phyloP scores from a whole-genome alignment of 2,888 invertebrate genomes.

The Strigamia maritima region DNA sequence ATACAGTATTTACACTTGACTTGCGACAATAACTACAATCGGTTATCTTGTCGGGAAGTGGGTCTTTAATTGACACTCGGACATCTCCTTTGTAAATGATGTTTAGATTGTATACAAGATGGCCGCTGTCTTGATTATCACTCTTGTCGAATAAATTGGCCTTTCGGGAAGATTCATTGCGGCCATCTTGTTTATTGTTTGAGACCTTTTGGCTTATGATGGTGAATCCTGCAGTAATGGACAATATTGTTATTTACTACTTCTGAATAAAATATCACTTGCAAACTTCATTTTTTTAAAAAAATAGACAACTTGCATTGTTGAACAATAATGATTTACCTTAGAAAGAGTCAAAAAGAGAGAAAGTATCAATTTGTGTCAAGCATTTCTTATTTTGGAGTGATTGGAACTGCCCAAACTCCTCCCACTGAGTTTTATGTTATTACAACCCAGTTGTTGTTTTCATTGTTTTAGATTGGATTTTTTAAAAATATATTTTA shows the following conservation, averaged over 20 bases:
- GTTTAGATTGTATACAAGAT: background rate
- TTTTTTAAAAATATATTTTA: too few species aligned
- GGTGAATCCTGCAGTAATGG: background rate
- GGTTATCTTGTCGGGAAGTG: background rate
- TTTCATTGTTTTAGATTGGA: too few species aligned
- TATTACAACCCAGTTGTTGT: too few species aligned
- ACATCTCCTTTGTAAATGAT: background rate
- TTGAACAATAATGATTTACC: background rate
- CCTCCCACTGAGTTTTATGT: background rate
- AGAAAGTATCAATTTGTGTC: background rate
- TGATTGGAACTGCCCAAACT: background rate
- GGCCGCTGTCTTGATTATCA: background rate
- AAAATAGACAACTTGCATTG: background rate
- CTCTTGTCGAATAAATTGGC: constrained; percentile 6
- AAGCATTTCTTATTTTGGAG: background rate
- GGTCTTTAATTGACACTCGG: background rate
- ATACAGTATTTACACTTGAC: background rate
- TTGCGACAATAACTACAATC: background rate
- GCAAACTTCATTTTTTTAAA: background rate
- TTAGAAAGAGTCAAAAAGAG: background rate
- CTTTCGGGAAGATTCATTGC: background rate
- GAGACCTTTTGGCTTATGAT: background rate
- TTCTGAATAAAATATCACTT: background rate
- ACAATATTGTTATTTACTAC: background rate
- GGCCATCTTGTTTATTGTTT: background rate